These are phyloP conservation scores for Drosophila quadrilineata DNA, from an alignment of 1,140 invertebrate species.

Conservation along the genomic window DNA sequence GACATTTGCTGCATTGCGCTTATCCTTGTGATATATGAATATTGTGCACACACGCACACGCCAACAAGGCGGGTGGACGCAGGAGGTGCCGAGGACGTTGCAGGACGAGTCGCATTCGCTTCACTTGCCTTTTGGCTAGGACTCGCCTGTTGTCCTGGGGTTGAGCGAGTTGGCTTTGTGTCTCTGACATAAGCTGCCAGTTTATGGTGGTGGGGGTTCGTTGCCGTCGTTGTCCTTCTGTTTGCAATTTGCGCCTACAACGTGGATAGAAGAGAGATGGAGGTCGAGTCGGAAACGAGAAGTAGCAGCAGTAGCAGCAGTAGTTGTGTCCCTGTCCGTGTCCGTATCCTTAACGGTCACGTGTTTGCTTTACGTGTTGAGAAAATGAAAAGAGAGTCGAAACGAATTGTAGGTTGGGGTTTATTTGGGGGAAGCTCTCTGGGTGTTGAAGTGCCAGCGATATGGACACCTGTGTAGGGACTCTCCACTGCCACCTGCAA, in stretches of 20 bases:
- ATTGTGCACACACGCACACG: slow-evolving; percentile 79
- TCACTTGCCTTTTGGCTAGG: slow-evolving; percentile 39
- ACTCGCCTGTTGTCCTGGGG: not conserved
- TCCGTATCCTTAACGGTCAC: slow-evolving; percentile 75
- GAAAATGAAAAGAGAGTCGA: slow-evolving; percentile 69
- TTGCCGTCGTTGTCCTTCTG: slow-evolving; percentile 56
- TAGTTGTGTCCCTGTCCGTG: slow-evolving; percentile 15
- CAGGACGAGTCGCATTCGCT: slow-evolving; percentile 35
- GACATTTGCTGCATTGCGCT: slow-evolving; percentile 81
- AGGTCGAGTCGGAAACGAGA: no score
- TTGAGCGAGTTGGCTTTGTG: slow-evolving; percentile 56
- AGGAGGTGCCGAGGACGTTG: not conserved
- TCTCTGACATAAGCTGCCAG: slow-evolving; percentile 75
- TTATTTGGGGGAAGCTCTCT: slow-evolving; percentile 19
- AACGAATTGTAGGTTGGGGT: slow-evolving; percentile 7
- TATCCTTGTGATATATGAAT: slow-evolving; percentile 81
- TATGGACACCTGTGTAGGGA: slow-evolving; percentile 74
- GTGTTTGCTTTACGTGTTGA: slow-evolving; percentile 77
- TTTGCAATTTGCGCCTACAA: slow-evolving; percentile 79
- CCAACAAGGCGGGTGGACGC: slow-evolving; percentile 15
- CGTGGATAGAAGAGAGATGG: no score
- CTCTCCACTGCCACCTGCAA: not conserved
- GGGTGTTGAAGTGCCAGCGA: slow-evolving; percentile 72
- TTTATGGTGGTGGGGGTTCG: slow-evolving; percentile 53
- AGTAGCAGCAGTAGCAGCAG: slow-evolving; percentile 1